Conservation (phyloP, 2,888 invertebrate species). For the Acleris emargana region DNA sequence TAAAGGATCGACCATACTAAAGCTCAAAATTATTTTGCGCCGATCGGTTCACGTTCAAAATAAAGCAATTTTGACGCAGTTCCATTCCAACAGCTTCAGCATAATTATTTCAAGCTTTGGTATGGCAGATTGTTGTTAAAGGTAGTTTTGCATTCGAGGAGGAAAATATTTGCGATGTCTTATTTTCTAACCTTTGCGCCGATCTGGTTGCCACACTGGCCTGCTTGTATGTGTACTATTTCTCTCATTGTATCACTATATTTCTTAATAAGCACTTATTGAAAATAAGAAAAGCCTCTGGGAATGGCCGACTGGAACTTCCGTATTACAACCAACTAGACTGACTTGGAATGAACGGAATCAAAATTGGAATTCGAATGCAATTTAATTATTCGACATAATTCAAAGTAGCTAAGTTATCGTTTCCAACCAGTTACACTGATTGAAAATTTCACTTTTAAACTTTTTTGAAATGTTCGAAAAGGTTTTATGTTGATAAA, state of each 20-base stretch:
- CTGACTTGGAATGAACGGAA: slow-evolving; percentile 60
- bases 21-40: too few relatives aligned
- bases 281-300: slow-evolving; percentile 13
- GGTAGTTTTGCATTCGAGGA: too few relatives aligned
- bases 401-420: slow-evolving; percentile 5
- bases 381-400: not conserved
- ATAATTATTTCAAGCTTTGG: too few relatives aligned
- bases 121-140: too few relatives aligned
- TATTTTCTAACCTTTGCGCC: slow-evolving; percentile 71
- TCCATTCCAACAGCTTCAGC: too few relatives aligned
- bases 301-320: slow-evolving; percentile 44
- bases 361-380: slow-evolving; percentile 7
- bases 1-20: too few relatives aligned
- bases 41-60: too few relatives aligned
- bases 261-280: slow-evolving; percentile 44
- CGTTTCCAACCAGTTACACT: not conserved
- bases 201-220: slow-evolving; percentile 88
- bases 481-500: too few relatives aligned
- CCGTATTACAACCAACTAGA: slow-evolving; percentile 60
- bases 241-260: slow-evolving; percentile 86
- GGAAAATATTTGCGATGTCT: not conserved
- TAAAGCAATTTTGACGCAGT: too few relatives aligned
- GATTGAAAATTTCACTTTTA: not conserved
- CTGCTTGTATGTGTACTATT: slow-evolving; percentile 91
- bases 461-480: not conserved